Evolutionary conservation across 2,888 invertebrate species (phyloP).

Genomic region (Pedicia rivosa): DNA sequence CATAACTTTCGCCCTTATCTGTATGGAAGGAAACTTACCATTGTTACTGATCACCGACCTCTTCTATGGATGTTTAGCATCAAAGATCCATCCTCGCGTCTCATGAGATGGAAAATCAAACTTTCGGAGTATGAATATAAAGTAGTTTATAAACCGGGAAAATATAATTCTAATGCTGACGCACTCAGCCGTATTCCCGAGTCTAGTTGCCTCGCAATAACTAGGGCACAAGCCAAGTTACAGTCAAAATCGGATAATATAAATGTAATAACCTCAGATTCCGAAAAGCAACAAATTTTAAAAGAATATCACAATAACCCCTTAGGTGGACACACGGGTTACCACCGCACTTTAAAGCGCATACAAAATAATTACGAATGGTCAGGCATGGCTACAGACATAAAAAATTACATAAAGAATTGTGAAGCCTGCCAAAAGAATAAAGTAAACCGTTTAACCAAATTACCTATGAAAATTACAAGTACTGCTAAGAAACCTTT

Average conservation of each 20-base stretch:
- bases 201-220: too few relatives aligned
- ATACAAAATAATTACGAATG: too few relatives aligned
- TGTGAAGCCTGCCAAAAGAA: slow-evolving; percentile 17
- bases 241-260: too few relatives aligned
- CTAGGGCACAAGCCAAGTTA: too few relatives aligned
- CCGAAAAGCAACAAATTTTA: too few relatives aligned
- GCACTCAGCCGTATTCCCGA: not conserved
- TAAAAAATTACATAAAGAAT: slow-evolving; percentile 17
- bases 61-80: slow-evolving; percentile 14
- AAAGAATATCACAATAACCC: too few relatives aligned
- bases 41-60: slow-evolving; percentile 18
- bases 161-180: slow-evolving; percentile 13
- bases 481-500: slow-evolving; percentile 14
- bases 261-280: too few relatives aligned
- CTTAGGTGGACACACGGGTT: too few relatives aligned
- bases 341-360: too few relatives aligned
- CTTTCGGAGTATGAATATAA: slow-evolving; percentile 16
- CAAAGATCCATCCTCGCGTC: slow-evolving; percentile 14
- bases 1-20: slow-evolving; percentile 16
- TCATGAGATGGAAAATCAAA: slow-evolving; percentile 18
- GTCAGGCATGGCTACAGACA: slow-evolving; percentile 17
- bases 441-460: too few relatives aligned
- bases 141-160: slow-evolving; percentile 14
- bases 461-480: slow-evolving; percentile 1
- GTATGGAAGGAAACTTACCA: slow-evolving; percentile 15